Base-by-base conservation (phyloP, 2,113 vertebrate genomes). In the Amazona vittata region DNA sequence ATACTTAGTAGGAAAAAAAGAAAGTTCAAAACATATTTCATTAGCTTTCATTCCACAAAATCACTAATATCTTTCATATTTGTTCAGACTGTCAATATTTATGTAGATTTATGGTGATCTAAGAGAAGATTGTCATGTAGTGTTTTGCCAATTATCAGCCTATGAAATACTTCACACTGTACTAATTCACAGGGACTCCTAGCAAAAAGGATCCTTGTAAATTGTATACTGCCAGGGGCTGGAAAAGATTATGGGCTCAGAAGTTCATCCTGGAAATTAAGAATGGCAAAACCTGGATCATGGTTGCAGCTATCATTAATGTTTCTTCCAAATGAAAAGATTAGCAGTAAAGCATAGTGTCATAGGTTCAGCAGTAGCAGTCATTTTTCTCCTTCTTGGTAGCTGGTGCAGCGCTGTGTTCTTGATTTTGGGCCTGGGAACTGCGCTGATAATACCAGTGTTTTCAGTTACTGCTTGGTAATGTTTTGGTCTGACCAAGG, bases 191-290 rank as follows among this genome's bases (percentile, higher is more conserved):
- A 57, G 46, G 31, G 47, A 65, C 12, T 55, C 24, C 6, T 55
- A 91, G 39, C 26, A 84, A 86, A 94, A 94, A 60, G 13, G 39
- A n/a, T 78, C 24, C 6, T 83, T 84, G 52, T n/a, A 92, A 93
- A 89, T 4, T 65, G 37, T 33, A 37, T 57, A 55, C 44, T 82
- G 22, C 50, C 33, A 83, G 37, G 62, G 4, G 15, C 29, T 74
- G 53, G 24, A 76, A 96, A 94, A 35, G 37, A 57, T 55, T 93
- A 93, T 20, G 8, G 15, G 21, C 44, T 89, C 70, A 74, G n/a
- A 83, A 86, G 11, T 86, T 91, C 88, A 63, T 86, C 65, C 49
- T 92, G 29, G 62, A 97, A 96, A 75, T 96, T 60, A 93, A 86
- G 67, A 84, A 59, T 49, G 39, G 63, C 43, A 96, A 90, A 93